A percentile compares a stretch with the other conserved stretches of the same genome.
phyloP scores from a whole-genome alignment of 2,888 invertebrate genomes.

The Yponomeuta plumbellus region DNA sequence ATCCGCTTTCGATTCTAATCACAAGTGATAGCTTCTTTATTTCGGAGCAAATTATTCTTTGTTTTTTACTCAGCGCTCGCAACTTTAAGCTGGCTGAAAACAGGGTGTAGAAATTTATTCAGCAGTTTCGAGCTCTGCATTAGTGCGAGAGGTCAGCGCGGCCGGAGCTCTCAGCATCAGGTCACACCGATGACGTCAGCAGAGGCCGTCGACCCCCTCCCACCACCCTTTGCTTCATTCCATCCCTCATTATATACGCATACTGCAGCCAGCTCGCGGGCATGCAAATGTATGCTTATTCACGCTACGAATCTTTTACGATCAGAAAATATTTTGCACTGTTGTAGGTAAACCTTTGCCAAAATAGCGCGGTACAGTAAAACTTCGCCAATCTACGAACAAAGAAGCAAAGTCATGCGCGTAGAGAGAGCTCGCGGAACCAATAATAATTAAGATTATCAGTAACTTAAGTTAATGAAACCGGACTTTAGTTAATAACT shows the following conservation, averaged over 20 bases:
- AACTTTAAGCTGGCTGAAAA: neutral
- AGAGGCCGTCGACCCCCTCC: constrained; percentile 50
- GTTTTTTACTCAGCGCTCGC: neutral
- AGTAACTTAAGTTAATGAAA: no score
- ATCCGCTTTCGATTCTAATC: neutral
- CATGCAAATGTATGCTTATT: constrained; percentile 10
- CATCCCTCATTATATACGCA: constrained; percentile 47
- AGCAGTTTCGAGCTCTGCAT: neutral
- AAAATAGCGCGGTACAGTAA: neutral
- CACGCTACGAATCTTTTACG: neutral
- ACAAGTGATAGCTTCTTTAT: neutral
- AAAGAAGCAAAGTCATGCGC: no score
- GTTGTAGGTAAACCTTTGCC: neutral
- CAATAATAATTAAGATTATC: no score
- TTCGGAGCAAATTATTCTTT: neutral
- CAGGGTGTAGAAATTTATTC: neutral
- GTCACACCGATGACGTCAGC: constrained; percentile 71
- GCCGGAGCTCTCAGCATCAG: constrained; percentile 72
- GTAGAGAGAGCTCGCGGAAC: no score
- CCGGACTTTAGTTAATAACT: no score
- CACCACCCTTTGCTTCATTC: constrained; percentile 20
- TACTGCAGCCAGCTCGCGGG: constrained; percentile 29
- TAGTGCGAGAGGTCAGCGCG: constrained; percentile 39
- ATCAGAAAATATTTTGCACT: neutral
- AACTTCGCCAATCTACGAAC: no score